phyloP scores from a whole-genome alignment of 2,113 vertebrate genomes.

The Phasianus colchicus region DNA sequence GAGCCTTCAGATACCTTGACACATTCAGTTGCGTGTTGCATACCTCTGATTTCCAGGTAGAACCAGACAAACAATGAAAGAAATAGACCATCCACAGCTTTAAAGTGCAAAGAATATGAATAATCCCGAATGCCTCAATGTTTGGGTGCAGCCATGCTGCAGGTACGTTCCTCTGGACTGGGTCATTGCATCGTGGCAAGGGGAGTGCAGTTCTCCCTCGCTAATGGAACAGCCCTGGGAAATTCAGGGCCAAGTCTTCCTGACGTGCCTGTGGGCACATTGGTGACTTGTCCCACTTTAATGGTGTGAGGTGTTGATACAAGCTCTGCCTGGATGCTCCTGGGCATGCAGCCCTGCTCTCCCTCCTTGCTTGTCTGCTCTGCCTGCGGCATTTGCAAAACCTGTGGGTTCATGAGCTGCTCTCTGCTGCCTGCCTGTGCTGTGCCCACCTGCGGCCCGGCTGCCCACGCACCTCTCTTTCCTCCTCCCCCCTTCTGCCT shows the following conservation, averaged over 20 bases:
- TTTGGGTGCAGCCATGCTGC: rapidly evolving
- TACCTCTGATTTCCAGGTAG: conserved; percentile 27
- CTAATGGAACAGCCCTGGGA: rapidly evolving
- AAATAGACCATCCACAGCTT: neutral
- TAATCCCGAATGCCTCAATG: neutral
- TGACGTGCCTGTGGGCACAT: rapidly evolving
- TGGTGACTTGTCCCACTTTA: rapidly evolving
- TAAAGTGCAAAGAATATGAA: neutral
- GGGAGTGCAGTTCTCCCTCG: rapidly evolving
- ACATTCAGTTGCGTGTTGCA: neutral
- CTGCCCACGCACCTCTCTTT: neutral
- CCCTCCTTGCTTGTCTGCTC: neutral
- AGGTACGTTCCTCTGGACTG: neutral
- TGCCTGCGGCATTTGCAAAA: neutral
- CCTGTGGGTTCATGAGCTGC: neutral
- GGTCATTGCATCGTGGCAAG: rapidly evolving
- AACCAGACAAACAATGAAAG: neutral
- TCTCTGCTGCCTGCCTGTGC: rapidly evolving
- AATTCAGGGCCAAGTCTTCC: rapidly evolving
- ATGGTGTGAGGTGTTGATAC: neutral
- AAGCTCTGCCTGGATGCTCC: neutral
- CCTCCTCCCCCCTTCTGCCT: neutral
- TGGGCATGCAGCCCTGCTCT: rapidly evolving
- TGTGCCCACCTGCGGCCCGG: neutral
- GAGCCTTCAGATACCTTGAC: conserved; percentile 64